A percentile compares a stretch with the other conserved stretches of the same genome.
phyloP scores from a whole-genome alignment of 2,888 invertebrate species.

The Liopterus haemorrhoidalis region DNA sequence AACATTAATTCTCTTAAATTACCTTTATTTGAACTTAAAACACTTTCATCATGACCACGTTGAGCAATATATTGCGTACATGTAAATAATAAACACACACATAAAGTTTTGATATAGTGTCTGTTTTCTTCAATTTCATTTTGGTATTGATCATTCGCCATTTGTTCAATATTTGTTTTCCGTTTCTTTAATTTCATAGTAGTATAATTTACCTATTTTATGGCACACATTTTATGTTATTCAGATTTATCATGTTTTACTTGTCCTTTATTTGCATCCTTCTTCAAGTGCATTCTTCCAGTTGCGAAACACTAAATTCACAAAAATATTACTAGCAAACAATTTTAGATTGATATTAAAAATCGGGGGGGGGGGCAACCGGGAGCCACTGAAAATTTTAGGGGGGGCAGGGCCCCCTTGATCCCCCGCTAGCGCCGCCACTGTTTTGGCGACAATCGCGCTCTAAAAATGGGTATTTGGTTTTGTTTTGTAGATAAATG shows the following conservation, averaged over 20 bases:
- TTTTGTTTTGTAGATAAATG: too few relatives aligned
- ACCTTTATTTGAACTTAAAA: slow-evolving; percentile 12
- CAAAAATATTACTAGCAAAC: too few relatives aligned
- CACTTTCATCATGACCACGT: slow-evolving; percentile 13
- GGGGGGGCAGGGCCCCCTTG: too few relatives aligned
- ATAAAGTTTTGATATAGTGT: slow-evolving; percentile 9
- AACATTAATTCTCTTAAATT: slow-evolving; percentile 13
- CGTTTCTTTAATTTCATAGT: slow-evolving; percentile 8
- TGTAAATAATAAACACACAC: slow-evolving; percentile 15
- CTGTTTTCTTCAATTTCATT: slow-evolving; percentile 13
- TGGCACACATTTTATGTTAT: slow-evolving; percentile 2
- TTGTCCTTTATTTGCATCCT: slow-evolving; percentile 10
- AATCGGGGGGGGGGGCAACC: too few relatives aligned
- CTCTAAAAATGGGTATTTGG: too few relatives aligned
- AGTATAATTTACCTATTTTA: slow-evolving; percentile 12
- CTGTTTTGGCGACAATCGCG: too few relatives aligned
- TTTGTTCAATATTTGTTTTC: slow-evolving; percentile 8
- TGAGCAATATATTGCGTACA: slow-evolving; percentile 15
- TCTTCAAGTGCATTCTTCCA: slow-evolving; percentile 13
- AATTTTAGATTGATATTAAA: too few relatives aligned
- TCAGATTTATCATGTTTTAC: slow-evolving; percentile 15
- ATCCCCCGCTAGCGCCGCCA: too few relatives aligned
- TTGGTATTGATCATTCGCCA: slow-evolving; percentile 12
- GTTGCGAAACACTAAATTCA: slow-evolving; percentile 11
- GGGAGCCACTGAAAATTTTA: too few relatives aligned